phyloP scores from a whole-genome alignment of 2,888 invertebrate species.

The Agapostemon virescens region DNA sequence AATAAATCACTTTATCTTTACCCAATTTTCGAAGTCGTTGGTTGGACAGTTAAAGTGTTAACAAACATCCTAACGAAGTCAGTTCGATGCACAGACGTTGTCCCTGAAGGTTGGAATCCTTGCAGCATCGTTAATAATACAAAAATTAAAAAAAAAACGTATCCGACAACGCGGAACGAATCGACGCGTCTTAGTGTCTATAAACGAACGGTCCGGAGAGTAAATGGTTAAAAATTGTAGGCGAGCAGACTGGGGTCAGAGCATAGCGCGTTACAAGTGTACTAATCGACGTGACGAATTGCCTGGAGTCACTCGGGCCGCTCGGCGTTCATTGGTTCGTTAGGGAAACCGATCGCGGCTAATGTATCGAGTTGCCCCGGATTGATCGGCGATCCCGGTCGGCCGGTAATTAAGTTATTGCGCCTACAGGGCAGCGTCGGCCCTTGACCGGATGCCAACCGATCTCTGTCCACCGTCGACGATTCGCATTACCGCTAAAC shows the following conservation, averaged over 20 bases:
- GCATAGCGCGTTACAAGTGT: slow-evolving; percentile 40
- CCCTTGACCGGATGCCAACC: slow-evolving; percentile 10
- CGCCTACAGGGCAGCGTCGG: slow-evolving; percentile 3
- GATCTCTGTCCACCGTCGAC: slow-evolving; percentile 18
- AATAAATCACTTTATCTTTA: no score
- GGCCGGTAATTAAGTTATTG: slow-evolving; percentile 52
- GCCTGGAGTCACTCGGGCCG: slow-evolving; percentile 45
- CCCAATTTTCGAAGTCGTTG: no score
- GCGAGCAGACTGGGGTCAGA: neutral
- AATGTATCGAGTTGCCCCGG: slow-evolving; percentile 45
- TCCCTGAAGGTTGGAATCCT: neutral
- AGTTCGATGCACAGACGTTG: neutral
- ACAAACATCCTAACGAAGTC: no score
- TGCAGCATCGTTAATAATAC: neutral
- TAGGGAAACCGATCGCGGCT: slow-evolving; percentile 56
- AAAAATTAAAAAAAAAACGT: neutral
- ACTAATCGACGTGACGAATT: slow-evolving; percentile 59
- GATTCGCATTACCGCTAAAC: slow-evolving; percentile 16
- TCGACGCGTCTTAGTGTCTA: neutral
- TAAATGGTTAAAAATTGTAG: neutral
- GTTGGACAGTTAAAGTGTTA: no score
- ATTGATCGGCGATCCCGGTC: slow-evolving; percentile 49
- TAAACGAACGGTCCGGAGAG: neutral
- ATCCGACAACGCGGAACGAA: neutral
- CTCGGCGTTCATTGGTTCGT: slow-evolving; percentile 52